Percentiles rank a stretch among this genome's conserved stretches.
These are phyloP conservation scores for Gnathonemus longibarbis DNA, from an alignment of 2,113 vertebrate species.

Conservation along the genomic window DNA sequence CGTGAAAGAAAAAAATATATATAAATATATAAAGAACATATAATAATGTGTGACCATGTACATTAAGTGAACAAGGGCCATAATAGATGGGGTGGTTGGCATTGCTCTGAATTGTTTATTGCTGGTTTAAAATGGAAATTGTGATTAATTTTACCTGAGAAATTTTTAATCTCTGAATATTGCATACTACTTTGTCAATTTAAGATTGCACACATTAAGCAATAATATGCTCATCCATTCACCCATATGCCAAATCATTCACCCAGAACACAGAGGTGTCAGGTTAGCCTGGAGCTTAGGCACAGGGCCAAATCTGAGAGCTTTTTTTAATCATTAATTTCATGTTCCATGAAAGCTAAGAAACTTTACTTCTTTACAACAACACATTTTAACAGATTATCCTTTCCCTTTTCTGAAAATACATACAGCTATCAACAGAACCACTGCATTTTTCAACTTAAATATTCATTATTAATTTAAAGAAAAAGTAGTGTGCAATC, in stretches of 20 bases:
- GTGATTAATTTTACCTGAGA: not conserved
- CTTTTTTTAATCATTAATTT: not conserved
- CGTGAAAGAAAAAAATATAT: conserved; percentile 13
- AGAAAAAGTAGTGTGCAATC: not conserved
- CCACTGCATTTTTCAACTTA: not conserved
- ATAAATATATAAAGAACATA: not conserved
- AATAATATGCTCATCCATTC: not conserved
- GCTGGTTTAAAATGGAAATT: no score
- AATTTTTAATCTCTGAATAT: not conserved
- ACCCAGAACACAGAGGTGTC: not conserved
- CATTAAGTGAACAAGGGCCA: not conserved
- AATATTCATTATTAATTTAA: not conserved
- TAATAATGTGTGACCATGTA: not conserved
- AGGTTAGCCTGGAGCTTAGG: not conserved
- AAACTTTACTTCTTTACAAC: not conserved
- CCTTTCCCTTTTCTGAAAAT: not conserved
- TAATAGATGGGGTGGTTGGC: not conserved
- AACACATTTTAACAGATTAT: not conserved
- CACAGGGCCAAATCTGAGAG: not conserved
- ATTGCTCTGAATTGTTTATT: not conserved
- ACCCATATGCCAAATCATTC: not conserved
- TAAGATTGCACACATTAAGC: not conserved
- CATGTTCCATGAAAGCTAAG: not conserved
- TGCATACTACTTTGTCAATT: not conserved
- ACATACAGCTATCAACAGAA: not conserved